phyloP scores from a whole-genome alignment of 2,888 invertebrate species.

The Ptychoptera contaminata region DNA sequence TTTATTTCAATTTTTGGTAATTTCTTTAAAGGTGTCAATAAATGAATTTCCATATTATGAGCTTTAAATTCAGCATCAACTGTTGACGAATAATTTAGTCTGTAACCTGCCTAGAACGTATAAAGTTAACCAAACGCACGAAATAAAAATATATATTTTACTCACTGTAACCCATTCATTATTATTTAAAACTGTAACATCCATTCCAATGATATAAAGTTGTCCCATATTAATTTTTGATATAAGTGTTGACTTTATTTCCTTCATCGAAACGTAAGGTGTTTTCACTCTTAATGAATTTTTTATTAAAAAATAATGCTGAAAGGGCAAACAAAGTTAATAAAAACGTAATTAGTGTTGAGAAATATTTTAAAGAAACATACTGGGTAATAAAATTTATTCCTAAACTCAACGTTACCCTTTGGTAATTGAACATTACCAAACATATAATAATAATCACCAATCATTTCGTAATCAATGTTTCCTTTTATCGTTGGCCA shows the following conservation, averaged over 20 bases:
- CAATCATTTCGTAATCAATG: constrained; percentile 38
- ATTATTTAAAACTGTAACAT: constrained; percentile 31
- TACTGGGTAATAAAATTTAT: constrained; percentile 40
- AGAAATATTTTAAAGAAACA: constrained; percentile 16
- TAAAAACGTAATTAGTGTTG: not conserved
- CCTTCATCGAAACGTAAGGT: constrained; percentile 32
- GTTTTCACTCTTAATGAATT: constrained; percentile 41
- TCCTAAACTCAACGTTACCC: constrained; percentile 37
- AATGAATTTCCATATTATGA: constrained; percentile 32
- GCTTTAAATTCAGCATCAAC: constrained; percentile 28
- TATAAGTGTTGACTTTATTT: constrained; percentile 35
- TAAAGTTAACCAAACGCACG: constrained; percentile 3
- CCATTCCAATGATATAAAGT: constrained; percentile 32
- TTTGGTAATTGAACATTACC: constrained; percentile 36
- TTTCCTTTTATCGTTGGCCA: constrained; percentile 41
- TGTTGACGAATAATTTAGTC: constrained; percentile 9
- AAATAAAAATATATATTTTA: constrained; percentile 30
- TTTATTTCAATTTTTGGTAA: constrained; percentile 33
- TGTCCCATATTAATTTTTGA: constrained; percentile 32
- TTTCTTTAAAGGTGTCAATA: constrained; percentile 38
- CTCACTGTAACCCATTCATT: constrained; percentile 31
- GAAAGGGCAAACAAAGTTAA: constrained; percentile 13
- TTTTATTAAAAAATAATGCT: constrained; percentile 34
- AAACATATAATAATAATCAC: constrained; percentile 31
- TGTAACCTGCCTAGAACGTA: constrained; percentile 17